Conservation (phyloP, 2,888 invertebrate genomes). For the Pristionchus maxplancki region DNA sequence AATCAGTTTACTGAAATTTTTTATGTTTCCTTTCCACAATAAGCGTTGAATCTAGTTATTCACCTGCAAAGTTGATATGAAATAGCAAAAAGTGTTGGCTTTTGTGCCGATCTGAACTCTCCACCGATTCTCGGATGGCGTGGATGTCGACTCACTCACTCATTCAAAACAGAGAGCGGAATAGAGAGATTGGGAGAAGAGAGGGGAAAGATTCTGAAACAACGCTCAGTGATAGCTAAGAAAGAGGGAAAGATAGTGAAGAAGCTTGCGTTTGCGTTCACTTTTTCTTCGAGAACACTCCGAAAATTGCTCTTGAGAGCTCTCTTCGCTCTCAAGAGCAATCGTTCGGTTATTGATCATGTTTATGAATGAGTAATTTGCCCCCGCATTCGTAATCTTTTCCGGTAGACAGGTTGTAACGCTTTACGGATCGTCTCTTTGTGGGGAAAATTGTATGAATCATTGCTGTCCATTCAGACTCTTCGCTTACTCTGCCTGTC, state of each 20-base stretch:
- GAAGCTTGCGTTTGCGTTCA: slow-evolving; percentile 11
- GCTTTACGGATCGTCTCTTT: background rate
- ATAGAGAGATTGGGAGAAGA: background rate
- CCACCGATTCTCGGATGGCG: background rate
- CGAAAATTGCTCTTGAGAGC: no score
- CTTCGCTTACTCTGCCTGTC: slow-evolving; percentile 82
- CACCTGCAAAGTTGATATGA: no score
- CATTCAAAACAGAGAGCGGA: slow-evolving; percentile 13
- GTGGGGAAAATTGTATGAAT: background rate
- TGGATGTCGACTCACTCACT: background rate
- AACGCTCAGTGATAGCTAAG: background rate
- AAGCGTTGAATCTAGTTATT: background rate
- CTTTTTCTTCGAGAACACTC: background rate
- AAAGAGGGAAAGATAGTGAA: background rate
- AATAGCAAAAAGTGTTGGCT: no score
- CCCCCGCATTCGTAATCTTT: no score
- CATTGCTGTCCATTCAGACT: slow-evolving; percentile 78
- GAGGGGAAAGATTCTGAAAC: background rate
- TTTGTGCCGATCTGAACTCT: no score
- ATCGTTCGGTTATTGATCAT: no score
- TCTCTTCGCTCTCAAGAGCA: no score
- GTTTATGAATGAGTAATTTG: no score
- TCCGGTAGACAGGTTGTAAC: no score
- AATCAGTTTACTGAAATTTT: no score
- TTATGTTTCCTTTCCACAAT: no score